A percentile compares a stretch with the other conserved stretches of the same genome.
These are phyloP conservation scores for Mesodorylaimus sp. DNA, from an alignment of 2,888 invertebrate species.

Conservation along the genomic window DNA sequence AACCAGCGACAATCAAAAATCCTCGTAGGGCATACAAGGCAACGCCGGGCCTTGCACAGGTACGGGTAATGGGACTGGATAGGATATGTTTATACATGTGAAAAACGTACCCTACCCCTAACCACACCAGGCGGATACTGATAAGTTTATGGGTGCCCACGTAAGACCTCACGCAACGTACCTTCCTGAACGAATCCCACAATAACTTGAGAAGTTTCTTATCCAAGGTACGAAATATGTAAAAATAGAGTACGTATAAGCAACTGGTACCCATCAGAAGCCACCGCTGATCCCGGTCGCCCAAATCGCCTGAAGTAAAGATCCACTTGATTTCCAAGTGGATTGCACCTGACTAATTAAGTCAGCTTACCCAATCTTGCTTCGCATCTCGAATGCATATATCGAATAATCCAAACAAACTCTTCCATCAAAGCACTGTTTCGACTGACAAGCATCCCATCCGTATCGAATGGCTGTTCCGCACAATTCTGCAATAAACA, in stretches of 20 bases:
- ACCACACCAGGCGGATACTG: too few relatives aligned
- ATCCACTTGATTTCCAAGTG: background rate
- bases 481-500: slow-evolving; percentile 29
- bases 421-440: slow-evolving; percentile 42
- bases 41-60: too few relatives aligned
- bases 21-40: too few relatives aligned
- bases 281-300: slow-evolving; percentile 15
- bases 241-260: slow-evolving; percentile 30
- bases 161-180: slow-evolving; percentile 21
- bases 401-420: slow-evolving; percentile 47
- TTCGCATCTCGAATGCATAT: slow-evolving; percentile 34
- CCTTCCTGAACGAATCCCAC: slow-evolving; percentile 57
- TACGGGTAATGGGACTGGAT: too few relatives aligned
- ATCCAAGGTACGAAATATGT: slow-evolving; percentile 52
- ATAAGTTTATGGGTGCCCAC: too few relatives aligned
- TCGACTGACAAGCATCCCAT: slow-evolving; percentile 30
- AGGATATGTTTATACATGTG: too few relatives aligned
- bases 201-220: slow-evolving; percentile 53
- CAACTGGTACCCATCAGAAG: slow-evolving; percentile 1
- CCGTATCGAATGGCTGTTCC: slow-evolving; percentile 34
- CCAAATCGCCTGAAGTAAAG: slow-evolving; percentile 13
- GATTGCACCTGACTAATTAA: background rate
- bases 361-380: slow-evolving; percentile 15
- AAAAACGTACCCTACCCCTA: too few relatives aligned
- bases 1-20: slow-evolving; percentile 1